Percentiles rank a stretch among this genome's conserved stretches.
These are phyloP conservation scores for Prolemur simus DNA, from an alignment of 2,113 vertebrate genomes.

Conservation along the genomic window DNA sequence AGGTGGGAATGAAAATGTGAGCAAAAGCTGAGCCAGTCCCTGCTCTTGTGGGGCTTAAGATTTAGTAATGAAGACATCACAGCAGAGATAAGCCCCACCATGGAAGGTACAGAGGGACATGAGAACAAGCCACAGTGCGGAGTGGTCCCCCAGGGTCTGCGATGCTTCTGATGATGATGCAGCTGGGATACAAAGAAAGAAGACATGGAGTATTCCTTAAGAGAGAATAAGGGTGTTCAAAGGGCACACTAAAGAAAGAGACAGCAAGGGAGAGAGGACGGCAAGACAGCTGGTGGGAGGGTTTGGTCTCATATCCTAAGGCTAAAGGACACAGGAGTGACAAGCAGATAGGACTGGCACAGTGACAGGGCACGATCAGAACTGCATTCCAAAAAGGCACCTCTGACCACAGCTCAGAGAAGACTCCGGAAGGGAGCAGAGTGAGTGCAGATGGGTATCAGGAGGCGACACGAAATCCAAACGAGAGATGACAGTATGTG, in stretches of 20 bases:
- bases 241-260: not conserved
- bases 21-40: not conserved
- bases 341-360: not conserved
- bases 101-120: not conserved
- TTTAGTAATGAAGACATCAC: not conserved
- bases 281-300: not conserved
- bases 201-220: too few species aligned
- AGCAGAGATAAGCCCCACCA: not conserved
- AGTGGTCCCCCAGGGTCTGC: not conserved
- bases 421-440: not conserved
- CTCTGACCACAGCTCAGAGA: not conserved
- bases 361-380: not conserved
- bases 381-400: not conserved
- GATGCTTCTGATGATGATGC: not conserved
- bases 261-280: not conserved
- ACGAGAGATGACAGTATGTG: fast-evolving
- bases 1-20: not conserved
- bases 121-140: not conserved
- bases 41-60: fast-evolving
- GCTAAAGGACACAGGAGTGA: not conserved
- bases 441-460: fast-evolving
- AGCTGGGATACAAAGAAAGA: not conserved
- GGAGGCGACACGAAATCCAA: too few species aligned
- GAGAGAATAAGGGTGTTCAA: not conserved
- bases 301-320: not conserved